Evolutionary conservation across 2,797 vertebrate genomes (phyloP), one percentile per base, ranked within the genome.

Genomic region (Platalea minor): DNA sequence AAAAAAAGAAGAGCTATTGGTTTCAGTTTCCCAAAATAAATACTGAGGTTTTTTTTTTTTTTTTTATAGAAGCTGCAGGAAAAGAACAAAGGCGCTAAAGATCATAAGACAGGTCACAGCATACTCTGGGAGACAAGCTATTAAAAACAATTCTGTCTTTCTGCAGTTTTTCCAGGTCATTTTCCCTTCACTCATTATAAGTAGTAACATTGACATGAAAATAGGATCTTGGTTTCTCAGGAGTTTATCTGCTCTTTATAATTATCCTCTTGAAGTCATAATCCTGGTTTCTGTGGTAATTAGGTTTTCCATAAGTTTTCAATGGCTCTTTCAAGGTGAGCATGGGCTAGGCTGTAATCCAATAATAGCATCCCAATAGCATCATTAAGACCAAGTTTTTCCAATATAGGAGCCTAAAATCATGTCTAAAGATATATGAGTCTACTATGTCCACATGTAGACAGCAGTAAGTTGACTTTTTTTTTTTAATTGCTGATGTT

Each of bases 1-100:
- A 3, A 29, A 46, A 59, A 81, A 59, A 48, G 8, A 51, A 50
- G 29, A 46, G 15, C 26, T 92, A 60, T 73, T 75, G n/a, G 75
- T 74, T 94, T 88, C 81, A 81, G 69, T 92, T 95, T 88, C 88
- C 72, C 60, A 72, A 92, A 95, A 97, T 93, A 95, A 94, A 88
- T 59, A 70, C 61, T 29, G 3, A 39, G 37, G 3, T 11, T 9
- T 70, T 67, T 84, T 72, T 60, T 46, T 48, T 43, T 9, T 70
- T 68, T 84, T 81, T 64, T 37, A 51, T 39, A 89, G 64, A 73
- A 80, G 31, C 68, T 63, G 4, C 56, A 91, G 75, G 13, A 83
- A 95, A 93, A 96, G 91, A 91, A 91, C 50, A 95, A 94, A 94
- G 78, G 54, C 85, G 33, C 61, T 91, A 85, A 94, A 81, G 86